Conservation (phyloP, 1,140 invertebrate species). For the Tetramorium simillimum region DNA sequence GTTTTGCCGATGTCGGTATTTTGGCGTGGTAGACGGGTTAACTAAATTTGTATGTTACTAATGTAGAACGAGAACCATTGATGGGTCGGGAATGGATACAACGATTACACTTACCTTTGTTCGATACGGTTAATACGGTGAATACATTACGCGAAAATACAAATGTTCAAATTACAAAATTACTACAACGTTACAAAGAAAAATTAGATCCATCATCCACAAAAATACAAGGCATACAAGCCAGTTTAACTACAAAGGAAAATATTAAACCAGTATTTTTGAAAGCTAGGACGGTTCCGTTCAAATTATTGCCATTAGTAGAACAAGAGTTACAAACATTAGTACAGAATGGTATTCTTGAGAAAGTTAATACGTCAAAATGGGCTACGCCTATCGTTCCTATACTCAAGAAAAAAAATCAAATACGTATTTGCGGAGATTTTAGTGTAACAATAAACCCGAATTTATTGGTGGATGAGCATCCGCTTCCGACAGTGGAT, state of each 20-base stretch:
- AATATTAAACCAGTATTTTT: not conserved
- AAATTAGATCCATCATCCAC: not conserved
- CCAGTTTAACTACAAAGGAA: not conserved
- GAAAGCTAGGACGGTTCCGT: constrained; percentile 41
- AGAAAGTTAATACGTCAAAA: not conserved
- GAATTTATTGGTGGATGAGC: constrained; percentile 31
- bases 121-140: not conserved
- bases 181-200: not conserved
- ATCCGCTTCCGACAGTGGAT: constrained; percentile 13
- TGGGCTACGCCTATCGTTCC: constrained; percentile 35
- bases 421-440: constrained; percentile 23
- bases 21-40: not conserved
- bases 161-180: not conserved
- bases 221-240: constrained; percentile 9
- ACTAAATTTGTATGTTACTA: not conserved
- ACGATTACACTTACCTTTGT: not conserved
- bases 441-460: constrained; percentile 46
- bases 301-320: not conserved
- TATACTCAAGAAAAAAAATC: not conserved
- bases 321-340: constrained; percentile 10
- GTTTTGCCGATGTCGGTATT: too few species aligned
- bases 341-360: constrained; percentile 62
- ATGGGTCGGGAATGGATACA: not conserved
- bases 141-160: not conserved
- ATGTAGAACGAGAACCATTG: not conserved